These are phyloP conservation scores for Tautogolabrus adspersus DNA, from an alignment of 2,113 vertebrate species.

Conservation along the genomic window DNA sequence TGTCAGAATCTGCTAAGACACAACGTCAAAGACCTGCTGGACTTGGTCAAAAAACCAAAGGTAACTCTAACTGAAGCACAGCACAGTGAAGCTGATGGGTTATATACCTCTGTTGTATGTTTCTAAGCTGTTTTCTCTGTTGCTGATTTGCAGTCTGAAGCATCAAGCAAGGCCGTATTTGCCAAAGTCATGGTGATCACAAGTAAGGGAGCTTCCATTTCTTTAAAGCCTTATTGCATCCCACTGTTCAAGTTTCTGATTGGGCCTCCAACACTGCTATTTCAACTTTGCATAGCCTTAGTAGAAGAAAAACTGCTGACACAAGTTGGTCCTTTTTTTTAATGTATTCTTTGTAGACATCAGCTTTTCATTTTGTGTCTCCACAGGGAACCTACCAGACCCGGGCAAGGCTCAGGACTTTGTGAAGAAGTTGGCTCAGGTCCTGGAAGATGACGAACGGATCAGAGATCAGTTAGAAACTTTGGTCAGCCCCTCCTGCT, in stretches of 20 bases:
- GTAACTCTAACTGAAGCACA: slow-evolving; percentile 75
- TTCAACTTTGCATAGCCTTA: neutral
- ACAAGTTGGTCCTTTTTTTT: neutral
- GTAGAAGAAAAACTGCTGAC: neutral
- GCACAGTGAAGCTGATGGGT: neutral
- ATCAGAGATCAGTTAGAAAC: slow-evolving; percentile 93
- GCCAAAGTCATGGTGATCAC: slow-evolving; percentile 99
- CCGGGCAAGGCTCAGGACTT: slow-evolving; percentile 99
- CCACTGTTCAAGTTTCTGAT: neutral
- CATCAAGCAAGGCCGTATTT: slow-evolving; percentile 95
- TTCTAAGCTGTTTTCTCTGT: neutral
- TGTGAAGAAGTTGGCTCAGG: slow-evolving; percentile 98
- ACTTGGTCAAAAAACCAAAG: slow-evolving; percentile 96
- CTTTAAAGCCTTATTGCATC: neutral
- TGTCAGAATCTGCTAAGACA: slow-evolving; percentile 96
- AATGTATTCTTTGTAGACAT: neutral
- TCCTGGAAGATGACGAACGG: slow-evolving; percentile 96
- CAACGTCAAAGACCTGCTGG: slow-evolving; percentile 96
- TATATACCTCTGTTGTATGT: neutral
- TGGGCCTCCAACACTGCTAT: neutral
- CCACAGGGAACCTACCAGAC: slow-evolving; percentile 93
- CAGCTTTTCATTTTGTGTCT: slow-evolving; percentile 11
- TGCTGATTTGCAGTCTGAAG: slow-evolving; percentile 87
- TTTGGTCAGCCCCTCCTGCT: slow-evolving; percentile 95
- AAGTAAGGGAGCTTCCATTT: slow-evolving; percentile 82